Percentiles rank a stretch among this genome's conserved stretches.
These are phyloP conservation scores for Adineta ricciae DNA, from an alignment of 2,888 invertebrate species.

Conservation along the genomic window DNA sequence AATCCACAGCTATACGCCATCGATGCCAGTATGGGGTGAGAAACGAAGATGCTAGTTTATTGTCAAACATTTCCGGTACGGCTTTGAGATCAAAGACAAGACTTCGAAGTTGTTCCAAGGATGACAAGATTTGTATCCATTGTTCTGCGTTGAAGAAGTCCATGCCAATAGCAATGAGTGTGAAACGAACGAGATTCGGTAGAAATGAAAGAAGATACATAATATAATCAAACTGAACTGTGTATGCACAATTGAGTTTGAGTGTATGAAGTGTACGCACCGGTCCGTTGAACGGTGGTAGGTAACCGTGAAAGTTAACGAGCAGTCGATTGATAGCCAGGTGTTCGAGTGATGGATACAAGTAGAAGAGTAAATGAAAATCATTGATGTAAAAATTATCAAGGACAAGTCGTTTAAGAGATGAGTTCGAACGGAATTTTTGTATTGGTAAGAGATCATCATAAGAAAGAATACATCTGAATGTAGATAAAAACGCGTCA, in stretches of 20 bases:
- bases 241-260: background rate
- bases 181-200: background rate
- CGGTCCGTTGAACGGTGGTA: background rate
- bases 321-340: background rate
- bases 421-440: background rate
- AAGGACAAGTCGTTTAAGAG: background rate
- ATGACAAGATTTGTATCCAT: background rate
- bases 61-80: background rate
- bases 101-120: background rate
- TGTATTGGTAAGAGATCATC: background rate
- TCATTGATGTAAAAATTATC: conserved; percentile 18
- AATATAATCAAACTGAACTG: background rate
- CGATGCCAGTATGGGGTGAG: background rate
- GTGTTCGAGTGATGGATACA: background rate
- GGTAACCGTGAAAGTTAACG: background rate
- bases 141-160: background rate
- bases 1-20: background rate
- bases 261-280: background rate
- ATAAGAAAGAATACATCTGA: background rate
- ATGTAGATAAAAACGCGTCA: no score
- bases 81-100: background rate
- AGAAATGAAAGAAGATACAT: background rate
- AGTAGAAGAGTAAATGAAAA: background rate
- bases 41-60: background rate
- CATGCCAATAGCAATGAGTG: background rate